Conservation (phyloP, 2,888 invertebrate species). For the Lithosia quadra region DNA sequence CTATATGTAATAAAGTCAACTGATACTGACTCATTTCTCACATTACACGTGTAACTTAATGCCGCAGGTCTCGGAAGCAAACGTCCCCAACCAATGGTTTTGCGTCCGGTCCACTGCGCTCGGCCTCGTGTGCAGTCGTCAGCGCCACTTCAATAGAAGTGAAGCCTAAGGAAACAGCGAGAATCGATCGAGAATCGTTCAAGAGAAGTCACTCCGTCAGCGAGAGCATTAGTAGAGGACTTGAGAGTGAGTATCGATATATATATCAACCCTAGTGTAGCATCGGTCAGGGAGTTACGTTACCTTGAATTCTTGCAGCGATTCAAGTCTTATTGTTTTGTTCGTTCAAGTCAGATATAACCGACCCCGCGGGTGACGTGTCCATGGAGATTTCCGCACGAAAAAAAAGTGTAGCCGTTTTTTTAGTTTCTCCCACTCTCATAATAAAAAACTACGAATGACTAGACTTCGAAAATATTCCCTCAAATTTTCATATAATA, state of each 20-base stretch:
- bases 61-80: conserved; percentile 78
- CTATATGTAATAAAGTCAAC: not conserved
- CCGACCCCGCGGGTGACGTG: no score
- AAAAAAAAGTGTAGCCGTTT: no score
- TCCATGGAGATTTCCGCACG: no score
- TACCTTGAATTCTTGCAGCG: no score
- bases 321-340: no score
- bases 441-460: not conserved
- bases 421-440: no score
- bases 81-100: conserved; percentile 78
- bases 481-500: not conserved
- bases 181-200: conserved; percentile 75
- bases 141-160: conserved; percentile 68
- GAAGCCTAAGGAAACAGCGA: conserved; percentile 62
- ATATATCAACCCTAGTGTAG: no score
- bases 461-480: not conserved
- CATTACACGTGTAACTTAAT: conserved; percentile 17
- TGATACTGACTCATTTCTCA: conserved; percentile 8
- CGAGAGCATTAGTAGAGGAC: conserved; percentile 78
- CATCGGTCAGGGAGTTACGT: no score
- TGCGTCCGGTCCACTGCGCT: conserved; percentile 77
- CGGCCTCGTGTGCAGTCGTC: conserved; percentile 80
- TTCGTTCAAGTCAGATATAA: no score
- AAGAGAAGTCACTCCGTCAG: conserved; percentile 83
- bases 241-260: conserved; percentile 71